Evolutionary conservation across 2,797 vertebrate species (phyloP), one percentile per base, ranked within the genome.

Genomic region (Chrysolophus pictus): DNA sequence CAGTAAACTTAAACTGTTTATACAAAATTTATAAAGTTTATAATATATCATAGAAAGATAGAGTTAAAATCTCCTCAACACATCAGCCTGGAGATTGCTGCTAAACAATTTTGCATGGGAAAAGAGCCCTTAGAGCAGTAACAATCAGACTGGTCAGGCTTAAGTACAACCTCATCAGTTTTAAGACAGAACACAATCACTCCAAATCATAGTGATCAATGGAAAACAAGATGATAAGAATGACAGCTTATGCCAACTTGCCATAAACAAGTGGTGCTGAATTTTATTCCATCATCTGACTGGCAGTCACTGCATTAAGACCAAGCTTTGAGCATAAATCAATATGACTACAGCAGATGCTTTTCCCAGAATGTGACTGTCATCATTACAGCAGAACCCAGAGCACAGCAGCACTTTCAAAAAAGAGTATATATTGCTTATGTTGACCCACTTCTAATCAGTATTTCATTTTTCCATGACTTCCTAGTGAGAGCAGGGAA

Each of bases 391-490:
- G 29, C 26, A 41, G 31, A 5, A 33, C 2, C 0, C 0, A 9
- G 51, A 79, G 33, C 21, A 9, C 29, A 24, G 1, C 35, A 47
- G 13, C 47, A 15, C 31, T 31, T 24, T 16, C 42, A 29, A 47
- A 23, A 13, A 7, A 1, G 28, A 64, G 4, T 31, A 10, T 59
- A 37, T 0, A 0, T 1, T n/a, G 41, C 29, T 56, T 9, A 1
- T 3, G 3, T 16, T 70, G 56, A 14, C 55, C 37, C 22, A 26
- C 31, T 31, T 53, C 15, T 18, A 69, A 51, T 4, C 17, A 31
- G 9, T 23, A 23, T 17, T 44, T 3, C 10, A 33, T 12, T 11
- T 68, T 91, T 33, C 64, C 47, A 33, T 71, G 31, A 47, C 81
- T 81, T 60, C 53, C 24, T 62, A 70, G n/a, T 28, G 31, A 44